These are phyloP conservation scores for Aradophagus sp. DNA, from an alignment of 1,140 invertebrate genomes.

Conservation along the genomic window DNA sequence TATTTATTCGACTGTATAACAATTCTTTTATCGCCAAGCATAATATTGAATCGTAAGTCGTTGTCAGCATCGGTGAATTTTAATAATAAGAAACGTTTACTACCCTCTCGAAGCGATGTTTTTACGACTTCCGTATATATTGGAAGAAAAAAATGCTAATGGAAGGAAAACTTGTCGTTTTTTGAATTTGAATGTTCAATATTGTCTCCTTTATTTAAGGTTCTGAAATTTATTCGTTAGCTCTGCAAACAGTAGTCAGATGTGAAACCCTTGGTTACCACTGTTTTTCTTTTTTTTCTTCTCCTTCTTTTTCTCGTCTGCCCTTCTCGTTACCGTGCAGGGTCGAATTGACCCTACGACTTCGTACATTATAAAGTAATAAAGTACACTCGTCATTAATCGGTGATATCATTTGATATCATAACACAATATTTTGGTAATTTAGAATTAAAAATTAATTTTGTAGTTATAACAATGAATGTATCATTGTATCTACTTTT, in stretches of 20 bases:
- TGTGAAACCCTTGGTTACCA: constrained; percentile 4
- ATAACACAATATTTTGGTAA: too few species aligned
- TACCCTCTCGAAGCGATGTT: constrained; percentile 50
- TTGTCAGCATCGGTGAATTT: constrained; percentile 50
- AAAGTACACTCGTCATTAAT: too few species aligned
- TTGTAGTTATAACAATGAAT: too few species aligned
- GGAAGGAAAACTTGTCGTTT: constrained; percentile 54
- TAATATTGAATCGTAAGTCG: constrained; percentile 47
- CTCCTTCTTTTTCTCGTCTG: constrained; percentile 1
- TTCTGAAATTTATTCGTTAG: constrained; percentile 44
- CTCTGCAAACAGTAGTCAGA: constrained; percentile 40
- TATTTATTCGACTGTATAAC: too few species aligned
- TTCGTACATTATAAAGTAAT: too few species aligned
- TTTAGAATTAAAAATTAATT: too few species aligned
- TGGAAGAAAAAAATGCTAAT: constrained; percentile 54
- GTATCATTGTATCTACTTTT: too few species aligned
- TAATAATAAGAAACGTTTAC: constrained; percentile 55
- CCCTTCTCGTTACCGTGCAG: too few species aligned
- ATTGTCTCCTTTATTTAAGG: constrained; percentile 42
- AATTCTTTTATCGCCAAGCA: too few species aligned
- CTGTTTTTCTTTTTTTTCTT: neutral
- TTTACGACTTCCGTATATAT: constrained; percentile 52
- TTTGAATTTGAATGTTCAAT: constrained; percentile 43
- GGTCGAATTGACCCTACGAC: too few species aligned
- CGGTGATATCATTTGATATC: too few species aligned